phyloP scores from a whole-genome alignment of 2,888 invertebrate species.

The Drosophila cognata region DNA sequence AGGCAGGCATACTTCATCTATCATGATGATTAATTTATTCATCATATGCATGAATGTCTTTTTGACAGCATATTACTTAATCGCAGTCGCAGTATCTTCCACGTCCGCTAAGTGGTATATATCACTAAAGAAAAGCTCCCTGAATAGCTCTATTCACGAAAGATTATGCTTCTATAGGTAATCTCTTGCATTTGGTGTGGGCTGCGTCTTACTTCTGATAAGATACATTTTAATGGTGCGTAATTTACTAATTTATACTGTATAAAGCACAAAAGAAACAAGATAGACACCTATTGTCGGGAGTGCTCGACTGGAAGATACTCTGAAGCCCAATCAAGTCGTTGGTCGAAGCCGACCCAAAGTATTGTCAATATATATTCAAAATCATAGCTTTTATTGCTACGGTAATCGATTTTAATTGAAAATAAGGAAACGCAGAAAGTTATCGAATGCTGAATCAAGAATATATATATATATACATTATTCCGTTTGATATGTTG shows the following conservation, averaged over 20 bases:
- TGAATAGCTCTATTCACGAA: neutral
- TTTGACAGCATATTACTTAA: neutral
- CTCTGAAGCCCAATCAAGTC: neutral
- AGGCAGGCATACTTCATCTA: neutral
- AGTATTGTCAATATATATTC: neutral
- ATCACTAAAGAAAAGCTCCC: neutral
- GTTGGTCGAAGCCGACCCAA: neutral
- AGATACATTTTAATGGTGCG: slow-evolving; percentile 60
- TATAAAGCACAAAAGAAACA: neutral
- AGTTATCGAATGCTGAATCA: neutral
- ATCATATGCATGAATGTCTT: neutral
- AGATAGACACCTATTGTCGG: neutral
- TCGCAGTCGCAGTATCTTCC: neutral
- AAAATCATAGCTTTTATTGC: neutral
- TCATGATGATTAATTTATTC: neutral
- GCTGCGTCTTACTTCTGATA: slow-evolving; percentile 54
- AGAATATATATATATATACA: neutral
- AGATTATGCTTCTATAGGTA: slow-evolving; percentile 10
- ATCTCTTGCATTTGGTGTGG: slow-evolving; percentile 32
- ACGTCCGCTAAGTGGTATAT: neutral
- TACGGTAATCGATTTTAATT: neutral
- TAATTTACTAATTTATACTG: slow-evolving; percentile 27
- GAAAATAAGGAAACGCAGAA: neutral
- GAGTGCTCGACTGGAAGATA: neutral
- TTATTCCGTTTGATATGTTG: neutral